These are phyloP conservation scores for Oncorhynchus nerka DNA, from an alignment of 2,113 vertebrate genomes.

Conservation along the genomic window DNA sequence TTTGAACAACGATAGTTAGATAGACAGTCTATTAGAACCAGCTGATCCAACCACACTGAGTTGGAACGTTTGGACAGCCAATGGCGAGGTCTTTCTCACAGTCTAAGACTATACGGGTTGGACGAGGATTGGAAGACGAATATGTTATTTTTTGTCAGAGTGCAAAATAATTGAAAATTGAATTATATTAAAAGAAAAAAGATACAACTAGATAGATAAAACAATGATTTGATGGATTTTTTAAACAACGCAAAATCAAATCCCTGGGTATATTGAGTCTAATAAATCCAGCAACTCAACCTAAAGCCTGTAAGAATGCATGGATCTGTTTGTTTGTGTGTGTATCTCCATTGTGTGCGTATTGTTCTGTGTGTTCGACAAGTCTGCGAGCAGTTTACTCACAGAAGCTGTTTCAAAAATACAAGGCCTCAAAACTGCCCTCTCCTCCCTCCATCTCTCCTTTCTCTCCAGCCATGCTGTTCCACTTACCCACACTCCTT, in stretches of 20 bases:
- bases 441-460: constrained; percentile 7
- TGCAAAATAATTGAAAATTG: too few relatives aligned
- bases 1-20: background rate
- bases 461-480: constrained; percentile 62
- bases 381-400: constrained; percentile 54
- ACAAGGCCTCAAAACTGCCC: constrained; percentile 55
- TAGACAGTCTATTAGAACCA: background rate
- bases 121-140: background rate
- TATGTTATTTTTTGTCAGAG: background rate
- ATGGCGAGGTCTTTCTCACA: too few relatives aligned
- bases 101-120: background rate
- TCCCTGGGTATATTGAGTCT: too few relatives aligned
- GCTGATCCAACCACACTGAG: background rate
- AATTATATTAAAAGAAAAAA: too few relatives aligned
- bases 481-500: constrained; percentile 71
- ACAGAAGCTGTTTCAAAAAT: constrained; percentile 71
- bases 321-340: background rate
- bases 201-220: too few relatives aligned
- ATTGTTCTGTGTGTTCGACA: background rate
- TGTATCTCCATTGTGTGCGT: too few relatives aligned
- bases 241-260: too few relatives aligned
- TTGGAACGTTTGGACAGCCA: background rate
- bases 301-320: too few relatives aligned
- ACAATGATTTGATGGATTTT: too few relatives aligned
- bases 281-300: too few relatives aligned